These are phyloP conservation scores for Dryocosmus kuriphilus DNA, from an alignment of 2,888 invertebrate genomes.

Conservation along the genomic window DNA sequence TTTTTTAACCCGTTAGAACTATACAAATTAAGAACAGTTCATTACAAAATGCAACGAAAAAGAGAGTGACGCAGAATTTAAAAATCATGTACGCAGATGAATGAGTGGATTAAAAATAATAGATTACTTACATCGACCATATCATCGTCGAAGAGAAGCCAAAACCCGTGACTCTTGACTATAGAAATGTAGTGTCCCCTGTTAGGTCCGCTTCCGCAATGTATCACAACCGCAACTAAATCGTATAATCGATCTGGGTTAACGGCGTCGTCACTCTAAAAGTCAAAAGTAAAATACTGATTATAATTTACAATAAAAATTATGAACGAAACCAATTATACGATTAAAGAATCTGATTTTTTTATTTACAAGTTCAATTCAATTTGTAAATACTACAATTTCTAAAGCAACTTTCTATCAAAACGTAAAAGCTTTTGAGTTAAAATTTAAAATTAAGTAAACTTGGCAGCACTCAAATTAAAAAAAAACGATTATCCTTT, in stretches of 20 bases:
- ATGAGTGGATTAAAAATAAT: slow-evolving; percentile 25
- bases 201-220: slow-evolving; percentile 99
- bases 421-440: no score
- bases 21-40: background rate
- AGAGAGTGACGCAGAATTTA: background rate
- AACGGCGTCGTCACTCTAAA: slow-evolving; percentile 97
- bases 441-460: no score
- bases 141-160: slow-evolving; percentile 99
- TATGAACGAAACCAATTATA: background rate
- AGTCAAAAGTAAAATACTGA: slow-evolving; percentile 37
- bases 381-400: slow-evolving; percentile 30
- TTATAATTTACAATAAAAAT: slow-evolving; percentile 28
- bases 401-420: no score
- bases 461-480: no score
- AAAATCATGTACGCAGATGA: background rate
- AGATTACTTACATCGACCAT: slow-evolving; percentile 95
- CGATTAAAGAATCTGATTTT: slow-evolving; percentile 5
- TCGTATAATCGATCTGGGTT: slow-evolving; percentile 99
- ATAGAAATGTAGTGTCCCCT: slow-evolving; percentile 99
- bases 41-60: background rate
- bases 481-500: no score
- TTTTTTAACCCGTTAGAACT: background rate
- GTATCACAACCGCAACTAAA: slow-evolving; percentile 99
- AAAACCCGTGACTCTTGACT: slow-evolving; percentile 99
- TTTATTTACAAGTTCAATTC: no score